Evolutionary conservation across 2,797 vertebrate species (phyloP).

Genomic region (Chrysocyon brachyurus): DNA sequence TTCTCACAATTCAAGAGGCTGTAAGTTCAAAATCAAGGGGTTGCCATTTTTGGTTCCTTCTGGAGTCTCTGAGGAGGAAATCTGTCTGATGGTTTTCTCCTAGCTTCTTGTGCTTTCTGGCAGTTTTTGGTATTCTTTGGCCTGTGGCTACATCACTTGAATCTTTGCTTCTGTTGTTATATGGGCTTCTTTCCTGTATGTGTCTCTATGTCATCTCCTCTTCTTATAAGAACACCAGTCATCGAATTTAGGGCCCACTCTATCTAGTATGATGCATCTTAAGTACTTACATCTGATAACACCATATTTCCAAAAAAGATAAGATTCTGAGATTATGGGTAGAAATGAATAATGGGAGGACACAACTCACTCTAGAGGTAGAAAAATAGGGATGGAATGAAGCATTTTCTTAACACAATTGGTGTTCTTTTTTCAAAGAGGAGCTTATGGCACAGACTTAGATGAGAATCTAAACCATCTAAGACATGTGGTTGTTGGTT

Average conservation of each 20-base stretch:
- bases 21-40: neutral
- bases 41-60: neutral
- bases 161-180: neutral
- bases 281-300: neutral
- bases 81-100: neutral
- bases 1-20: neutral
- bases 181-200: neutral
- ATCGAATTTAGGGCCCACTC: neutral
- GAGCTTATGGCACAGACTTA: neutral
- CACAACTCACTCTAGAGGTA: neutral
- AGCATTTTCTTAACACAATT: neutral
- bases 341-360: neutral
- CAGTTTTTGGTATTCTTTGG: neutral
- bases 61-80: neutral
- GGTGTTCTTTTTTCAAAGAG: neutral
- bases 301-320: neutral
- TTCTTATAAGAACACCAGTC: neutral
- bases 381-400: neutral
- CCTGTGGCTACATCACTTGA: neutral
- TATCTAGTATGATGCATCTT: neutral
- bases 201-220: neutral
- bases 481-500: neutral
- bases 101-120: neutral
- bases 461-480: neutral
- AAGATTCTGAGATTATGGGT: neutral